Base-by-base conservation (phyloP, 2,888 invertebrate species). In the Oasisia sp. region DNA sequence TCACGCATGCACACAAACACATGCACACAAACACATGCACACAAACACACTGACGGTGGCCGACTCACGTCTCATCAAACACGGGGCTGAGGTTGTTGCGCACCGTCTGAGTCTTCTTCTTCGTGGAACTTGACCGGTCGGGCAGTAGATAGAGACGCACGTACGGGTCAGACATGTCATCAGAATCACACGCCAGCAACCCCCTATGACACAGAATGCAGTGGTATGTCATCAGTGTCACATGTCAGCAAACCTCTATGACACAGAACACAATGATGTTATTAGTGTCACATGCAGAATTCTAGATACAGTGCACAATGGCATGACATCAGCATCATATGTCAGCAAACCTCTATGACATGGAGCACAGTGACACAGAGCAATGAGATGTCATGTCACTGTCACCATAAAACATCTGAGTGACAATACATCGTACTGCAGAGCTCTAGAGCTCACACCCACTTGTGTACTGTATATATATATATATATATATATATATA, bases 51-150 rank as follows among this genome's bases (percentile, higher is more conserved):
- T 91, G 90, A 32, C n/a, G 32, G 32, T n/a, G 27, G 11, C 27
- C 9, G 11, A 93, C 96, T 94, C 94, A 96, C 96, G 98, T 98
- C 95, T 98, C 98, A 96, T 99, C 99, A 96, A 98, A 99, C 45
- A 98, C 97, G 0, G 99, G 99, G 97, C 98, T 98, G 95, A 98
- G 98, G 95, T 98, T 98, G 96, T 99, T 98, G 96, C 98, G 98
- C 93, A 98, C 97, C n/a, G 95, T 94, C 92, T 95, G 95, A 7
- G 96, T 96, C 93, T 96, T 96, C 92, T 94, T 94, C 94, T 96
- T 96, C 92, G 94, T 94, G 45, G 94, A 95, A 91, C 93, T 94
- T n/a, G 94, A 94, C 89, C 94, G 94, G 92, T 96, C 96, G 0
- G 96, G 96, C 89, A 96, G 94, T 11, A 96, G 94, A 93, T 95